Evolutionary conservation across 2,113 vertebrate genomes (phyloP).

Genomic region (Rhynchopsitta pachyrhyncha): DNA sequence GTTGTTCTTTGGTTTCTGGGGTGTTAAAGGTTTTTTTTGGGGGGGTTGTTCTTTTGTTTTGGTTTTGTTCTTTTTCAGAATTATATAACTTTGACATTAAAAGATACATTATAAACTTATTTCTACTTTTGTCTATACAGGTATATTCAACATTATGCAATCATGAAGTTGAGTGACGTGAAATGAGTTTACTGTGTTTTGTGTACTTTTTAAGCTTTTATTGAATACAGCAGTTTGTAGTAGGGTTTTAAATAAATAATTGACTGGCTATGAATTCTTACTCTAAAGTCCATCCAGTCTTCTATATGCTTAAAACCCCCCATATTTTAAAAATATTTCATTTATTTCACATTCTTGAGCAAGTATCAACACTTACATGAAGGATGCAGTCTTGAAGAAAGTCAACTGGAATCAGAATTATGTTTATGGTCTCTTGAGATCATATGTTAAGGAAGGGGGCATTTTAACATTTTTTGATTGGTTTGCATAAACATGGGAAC

Average conservation of each 20-base stretch:
- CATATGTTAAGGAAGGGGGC: not conserved
- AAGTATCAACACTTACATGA: not conserved
- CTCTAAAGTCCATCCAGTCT: not conserved
- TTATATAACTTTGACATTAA: not conserved
- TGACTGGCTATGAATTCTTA: not conserved
- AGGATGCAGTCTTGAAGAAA: not conserved
- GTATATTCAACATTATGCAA: not conserved
- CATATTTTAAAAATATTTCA: not conserved
- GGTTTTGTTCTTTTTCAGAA: not conserved
- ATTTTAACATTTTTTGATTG: not conserved
- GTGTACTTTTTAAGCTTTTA: not conserved
- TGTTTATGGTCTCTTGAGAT: not conserved
- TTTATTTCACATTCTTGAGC: not conserved
- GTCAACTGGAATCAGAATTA: not conserved
- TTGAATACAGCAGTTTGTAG: not conserved
- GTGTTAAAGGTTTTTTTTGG: accelerated
- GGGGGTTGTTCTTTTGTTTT: not conserved
- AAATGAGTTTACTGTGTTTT: not conserved
- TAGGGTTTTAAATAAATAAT: not conserved
- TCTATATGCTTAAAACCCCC: not conserved
- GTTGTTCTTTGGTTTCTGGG: not conserved
- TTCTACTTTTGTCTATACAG: not conserved
- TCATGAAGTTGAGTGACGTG: not conserved
- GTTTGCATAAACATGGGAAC: not conserved
- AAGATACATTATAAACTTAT: not conserved